Conservation (phyloP, 35 echinoderm and acorn worm genomes). For the Nesometra sesokonis region DNA sequence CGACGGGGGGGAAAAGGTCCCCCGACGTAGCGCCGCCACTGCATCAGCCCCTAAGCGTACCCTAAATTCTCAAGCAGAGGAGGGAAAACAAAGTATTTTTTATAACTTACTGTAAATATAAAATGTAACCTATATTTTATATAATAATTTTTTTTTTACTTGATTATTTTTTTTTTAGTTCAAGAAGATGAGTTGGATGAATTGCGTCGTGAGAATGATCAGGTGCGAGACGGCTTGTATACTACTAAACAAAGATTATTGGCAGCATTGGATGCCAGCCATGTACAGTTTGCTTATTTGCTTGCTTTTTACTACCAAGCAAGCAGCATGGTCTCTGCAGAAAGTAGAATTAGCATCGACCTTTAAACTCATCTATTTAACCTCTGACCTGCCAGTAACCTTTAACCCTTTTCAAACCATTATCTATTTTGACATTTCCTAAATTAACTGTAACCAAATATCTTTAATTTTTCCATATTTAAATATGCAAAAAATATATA, state of each 20-base stretch:
- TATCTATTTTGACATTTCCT: neutral
- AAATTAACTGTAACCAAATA: neutral
- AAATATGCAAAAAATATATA: too few species aligned
- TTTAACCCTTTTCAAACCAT: neutral
- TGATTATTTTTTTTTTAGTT: slow-evolving; percentile 30
- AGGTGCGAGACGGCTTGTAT: slow-evolving; percentile 72
- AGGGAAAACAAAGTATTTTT: too few species aligned
- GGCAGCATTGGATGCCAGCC: slow-evolving; percentile 61
- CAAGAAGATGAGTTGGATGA: slow-evolving; percentile 52
- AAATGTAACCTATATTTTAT: neutral
- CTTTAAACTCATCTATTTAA: neutral
- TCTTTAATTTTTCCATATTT: too few species aligned
- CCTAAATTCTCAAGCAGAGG: too few species aligned
- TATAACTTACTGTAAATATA: too few species aligned
- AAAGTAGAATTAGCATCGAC: neutral
- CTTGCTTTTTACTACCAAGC: neutral
- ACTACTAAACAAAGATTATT: slow-evolving; percentile 81
- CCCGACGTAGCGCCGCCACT: too few species aligned
- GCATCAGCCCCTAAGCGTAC: too few species aligned
- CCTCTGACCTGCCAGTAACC: neutral
- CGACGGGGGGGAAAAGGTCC: too few species aligned
- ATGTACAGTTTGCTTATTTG: slow-evolving; percentile 57
- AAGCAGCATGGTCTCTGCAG: neutral
- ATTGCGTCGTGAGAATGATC: slow-evolving; percentile 23
- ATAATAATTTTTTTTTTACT: too few species aligned